Base-by-base conservation (phyloP, 53 echinoderm and acorn worm species). In the Apostichopus leukothele region DNA sequence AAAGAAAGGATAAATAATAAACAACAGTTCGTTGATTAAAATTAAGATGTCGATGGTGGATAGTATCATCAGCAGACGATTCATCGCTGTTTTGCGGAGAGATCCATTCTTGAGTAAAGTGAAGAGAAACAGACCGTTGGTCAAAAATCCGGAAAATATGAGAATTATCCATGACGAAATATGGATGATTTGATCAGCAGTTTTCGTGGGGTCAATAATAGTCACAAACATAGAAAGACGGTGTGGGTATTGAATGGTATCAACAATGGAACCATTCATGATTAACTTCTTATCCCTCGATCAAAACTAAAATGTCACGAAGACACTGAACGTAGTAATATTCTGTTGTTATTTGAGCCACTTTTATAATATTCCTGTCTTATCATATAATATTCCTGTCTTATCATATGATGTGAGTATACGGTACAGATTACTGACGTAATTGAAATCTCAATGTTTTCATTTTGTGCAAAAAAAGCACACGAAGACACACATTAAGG, bases 201-300 rank as follows among this genome's bases (percentile, higher is more conserved):
- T n/a, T 60, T 83, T 83, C 6, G 57, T 60, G 23, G 83, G 55
- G 23, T 83, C 21, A 1, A 60, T 26, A 26, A 83, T 60, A 5
- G 63, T 83, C 60, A 59, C 54, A 54, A 83, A 83, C 60, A 83
- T 20, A 11, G 21, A 83, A 20, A 84, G 84, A 60, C 84, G 84
- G 57, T 84, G 84, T 23, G 84, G 84, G 27, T 63, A 84, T 19
- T 84, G 84, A 26, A 84, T 84, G 5, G 59, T 84, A 9, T 84
- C 21, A 27, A 61, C 57, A 7, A 84, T 84, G 5, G 84, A 53
- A 8, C 60, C 57, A 57, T 84, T 60, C 84, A 84, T 84, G 9
- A 0, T 84, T 9, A 63, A 11, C 9, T 63, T 63, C 16, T 0
- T 13, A 13, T 14, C 13, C 39, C 39, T 39, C 39, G 3, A 3